These are phyloP conservation scores for Galeopterus variegatus DNA, from an alignment of 2,113 vertebrate species.

Conservation along the genomic window DNA sequence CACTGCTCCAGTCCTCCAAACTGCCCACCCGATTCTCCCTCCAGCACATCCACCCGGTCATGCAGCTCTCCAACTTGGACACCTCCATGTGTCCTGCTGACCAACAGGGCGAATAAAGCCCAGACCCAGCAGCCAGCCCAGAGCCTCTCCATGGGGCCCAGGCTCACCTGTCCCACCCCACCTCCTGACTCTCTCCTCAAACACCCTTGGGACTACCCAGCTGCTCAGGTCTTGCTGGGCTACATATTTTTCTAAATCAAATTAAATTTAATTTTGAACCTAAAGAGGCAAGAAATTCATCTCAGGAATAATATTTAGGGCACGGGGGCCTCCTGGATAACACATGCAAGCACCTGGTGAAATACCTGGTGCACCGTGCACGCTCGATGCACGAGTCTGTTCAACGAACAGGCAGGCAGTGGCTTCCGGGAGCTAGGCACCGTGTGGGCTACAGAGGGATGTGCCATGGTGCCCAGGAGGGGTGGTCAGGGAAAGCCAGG, in stretches of 20 bases:
- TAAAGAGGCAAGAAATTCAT: neutral
- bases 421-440: rapidly evolving
- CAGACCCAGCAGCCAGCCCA: neutral
- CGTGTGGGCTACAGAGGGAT: no score
- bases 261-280: neutral
- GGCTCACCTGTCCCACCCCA: rapidly evolving
- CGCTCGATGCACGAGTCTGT: rapidly evolving
- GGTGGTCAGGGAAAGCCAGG: neutral
- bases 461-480: no score
- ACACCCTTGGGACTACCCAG: neutral
- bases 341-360: rapidly evolving
- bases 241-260: neutral
- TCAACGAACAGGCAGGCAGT: rapidly evolving
- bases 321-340: neutral
- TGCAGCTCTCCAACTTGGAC: no score
- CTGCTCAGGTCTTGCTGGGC: neutral
- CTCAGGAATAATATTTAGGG: neutral
- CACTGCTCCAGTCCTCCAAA: neutral
- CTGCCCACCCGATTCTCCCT: neutral
- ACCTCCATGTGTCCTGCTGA: neutral
- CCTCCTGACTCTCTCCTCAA: neutral
- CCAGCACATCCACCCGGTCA: neutral
- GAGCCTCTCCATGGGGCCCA: neutral
- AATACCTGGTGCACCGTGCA: neutral
- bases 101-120: neutral